Evolutionary conservation across 2,888 invertebrate species (phyloP).

Genomic region (Lepeophtheirus nordmannii): DNA sequence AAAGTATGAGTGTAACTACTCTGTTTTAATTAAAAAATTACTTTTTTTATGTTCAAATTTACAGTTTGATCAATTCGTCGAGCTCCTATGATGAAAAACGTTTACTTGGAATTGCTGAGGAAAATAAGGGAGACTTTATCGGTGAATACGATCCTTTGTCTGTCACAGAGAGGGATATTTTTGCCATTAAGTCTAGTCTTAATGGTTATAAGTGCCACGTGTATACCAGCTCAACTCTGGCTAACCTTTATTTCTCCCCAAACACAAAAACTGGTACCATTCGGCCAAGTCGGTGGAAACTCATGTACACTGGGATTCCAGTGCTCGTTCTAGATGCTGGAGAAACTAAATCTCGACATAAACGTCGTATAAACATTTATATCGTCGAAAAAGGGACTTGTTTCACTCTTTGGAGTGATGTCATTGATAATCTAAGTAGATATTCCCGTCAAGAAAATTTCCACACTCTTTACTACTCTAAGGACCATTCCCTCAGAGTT

Average conservation of each 20-base stretch:
- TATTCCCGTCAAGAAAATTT: constrained; percentile 54
- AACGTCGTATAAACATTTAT: constrained; percentile 51
- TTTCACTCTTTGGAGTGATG: constrained; percentile 64
- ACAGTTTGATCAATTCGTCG: neutral
- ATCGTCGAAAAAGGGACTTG: constrained; percentile 63
- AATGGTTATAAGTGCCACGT: constrained; percentile 61
- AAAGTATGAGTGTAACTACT: no score
- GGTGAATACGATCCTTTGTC: constrained; percentile 20
- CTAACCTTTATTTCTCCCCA: constrained; percentile 48
- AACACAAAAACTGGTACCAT: constrained; percentile 26
- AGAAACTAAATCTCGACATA: constrained; percentile 50
- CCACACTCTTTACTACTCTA: constrained; percentile 63
- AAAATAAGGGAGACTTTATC: neutral
- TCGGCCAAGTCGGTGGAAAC: constrained; percentile 42
- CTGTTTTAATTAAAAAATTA: no score
- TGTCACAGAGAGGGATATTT: constrained; percentile 47
- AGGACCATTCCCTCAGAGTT: constrained; percentile 56
- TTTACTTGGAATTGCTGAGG: neutral
- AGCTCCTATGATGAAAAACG: neutral
- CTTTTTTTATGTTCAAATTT: neutral
- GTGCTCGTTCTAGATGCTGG: constrained; percentile 60
- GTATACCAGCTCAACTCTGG: constrained; percentile 56
- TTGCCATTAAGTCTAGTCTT: constrained; percentile 55
- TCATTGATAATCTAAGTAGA: constrained; percentile 57
- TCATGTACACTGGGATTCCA: constrained; percentile 61